A percentile compares a stretch with the other conserved stretches of the same genome.
Evolutionary conservation across 2,113 vertebrate genomes (phyloP).

Genomic region (Speoplatyrhinus poulsoni): DNA sequence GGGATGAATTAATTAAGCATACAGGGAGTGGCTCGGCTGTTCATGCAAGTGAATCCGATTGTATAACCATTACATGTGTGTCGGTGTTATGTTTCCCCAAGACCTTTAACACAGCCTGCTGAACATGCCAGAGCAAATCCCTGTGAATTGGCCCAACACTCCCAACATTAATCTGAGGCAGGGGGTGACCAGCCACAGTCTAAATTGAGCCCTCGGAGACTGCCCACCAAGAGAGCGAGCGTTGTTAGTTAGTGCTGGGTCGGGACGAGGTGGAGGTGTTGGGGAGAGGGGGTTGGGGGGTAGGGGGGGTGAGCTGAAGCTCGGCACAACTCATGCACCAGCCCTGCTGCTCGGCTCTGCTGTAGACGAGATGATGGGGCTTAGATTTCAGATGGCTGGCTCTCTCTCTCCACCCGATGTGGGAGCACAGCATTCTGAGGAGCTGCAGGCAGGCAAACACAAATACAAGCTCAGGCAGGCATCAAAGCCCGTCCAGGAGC

Average conservation of each 20-base stretch:
- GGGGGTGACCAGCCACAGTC: slow-evolving; percentile 68
- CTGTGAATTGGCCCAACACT: slow-evolving; percentile 64
- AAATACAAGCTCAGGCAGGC: slow-evolving; percentile 45
- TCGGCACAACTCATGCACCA: slow-evolving; percentile 14
- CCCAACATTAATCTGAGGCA: slow-evolving; percentile 68
- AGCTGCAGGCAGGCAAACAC: slow-evolving; percentile 38
- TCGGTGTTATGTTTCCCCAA: slow-evolving; percentile 70
- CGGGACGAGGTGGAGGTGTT: slow-evolving; percentile 53
- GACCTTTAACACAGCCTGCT: slow-evolving; percentile 72
- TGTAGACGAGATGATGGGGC: slow-evolving; percentile 72
- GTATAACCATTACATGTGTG: slow-evolving; percentile 69
- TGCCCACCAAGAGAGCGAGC: slow-evolving; percentile 67
- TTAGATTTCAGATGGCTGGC: slow-evolving; percentile 55
- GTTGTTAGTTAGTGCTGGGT: slow-evolving; percentile 71
- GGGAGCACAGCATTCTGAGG: slow-evolving; percentile 56
- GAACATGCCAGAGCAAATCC: slow-evolving; percentile 73
- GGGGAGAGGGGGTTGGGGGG: slow-evolving; percentile 12
- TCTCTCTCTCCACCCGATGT: slow-evolving; percentile 44
- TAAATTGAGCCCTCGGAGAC: slow-evolving; percentile 82
- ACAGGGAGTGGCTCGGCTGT: slow-evolving; percentile 52
- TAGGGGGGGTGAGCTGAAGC: slow-evolving; percentile 24
- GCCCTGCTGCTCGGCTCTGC: slow-evolving; percentile 58
- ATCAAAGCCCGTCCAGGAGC: slow-evolving; percentile 49
- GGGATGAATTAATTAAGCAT: slow-evolving; percentile 23
- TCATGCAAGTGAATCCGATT: slow-evolving; percentile 64